Evolutionary conservation across 2,113 vertebrate species (phyloP), one percentile per base, ranked within the genome.

Genomic region (Lepus europaeus): DNA sequence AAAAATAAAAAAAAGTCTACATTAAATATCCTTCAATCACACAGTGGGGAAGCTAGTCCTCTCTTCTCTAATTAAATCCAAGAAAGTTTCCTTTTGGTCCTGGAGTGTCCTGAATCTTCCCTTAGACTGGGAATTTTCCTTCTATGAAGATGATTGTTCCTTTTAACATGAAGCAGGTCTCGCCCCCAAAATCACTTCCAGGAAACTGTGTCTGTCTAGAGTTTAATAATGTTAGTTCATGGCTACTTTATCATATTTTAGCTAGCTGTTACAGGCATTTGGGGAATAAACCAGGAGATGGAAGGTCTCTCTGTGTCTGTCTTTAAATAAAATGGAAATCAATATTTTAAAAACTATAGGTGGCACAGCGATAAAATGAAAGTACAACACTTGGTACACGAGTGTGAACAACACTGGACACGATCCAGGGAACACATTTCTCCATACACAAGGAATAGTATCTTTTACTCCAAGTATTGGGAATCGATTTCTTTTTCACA

Each of bases 331-430:
- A 59, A 14, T 14, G 56, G 19, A 59, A 59, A 19, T 59, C 56
- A 59, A 59, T 59, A 5, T 59, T 59, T 59, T 87, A 92, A 95
- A 92, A 90, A 94, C 79, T 39, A 78, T 20, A 79, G 27, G 68
- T 63, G n/a, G 27, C 13, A 72, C 9, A 83, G 0, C 31, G 51
- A 87, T 61, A 90, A 56, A 79, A 29, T 76, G 87, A 87, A 88
- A 94, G 51, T 27, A 78, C 29, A 39, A 85, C 68, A 64, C 83
- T 31, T 16, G 11, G 81, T 3, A 76, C 9, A 51, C 22, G n/a
- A 72, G 51, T 22, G 56, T 73, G 17, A 88, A 80, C 83, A 80
- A 61, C 11, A 80, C 12, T 27, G 56, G 23, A 36, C 29, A 4
- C 10, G 74, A 82, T 36, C 68, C 69, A 85, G 64, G 49, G 79